Evolutionary conservation across 2,888 invertebrate genomes (phyloP).

Genomic region (Tuberolachnus salignus): DNA sequence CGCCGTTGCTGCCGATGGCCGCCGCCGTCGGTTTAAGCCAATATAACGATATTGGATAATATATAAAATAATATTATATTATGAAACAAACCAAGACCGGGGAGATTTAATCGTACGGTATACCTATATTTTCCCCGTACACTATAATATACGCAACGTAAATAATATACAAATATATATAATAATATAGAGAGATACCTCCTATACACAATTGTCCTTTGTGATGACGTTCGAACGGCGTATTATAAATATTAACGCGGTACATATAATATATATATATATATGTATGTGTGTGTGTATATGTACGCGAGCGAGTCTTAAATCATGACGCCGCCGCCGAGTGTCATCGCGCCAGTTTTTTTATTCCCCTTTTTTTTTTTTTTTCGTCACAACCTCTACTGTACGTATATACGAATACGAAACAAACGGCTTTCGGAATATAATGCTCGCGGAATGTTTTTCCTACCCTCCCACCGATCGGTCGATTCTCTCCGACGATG

Average conservation of each 20-base stretch:
- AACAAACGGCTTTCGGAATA: constrained; percentile 30
- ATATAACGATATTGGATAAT: no score
- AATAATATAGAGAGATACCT: constrained; percentile 45
- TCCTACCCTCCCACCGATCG: neutral
- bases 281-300: no score
- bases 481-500: neutral
- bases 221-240: constrained; percentile 46
- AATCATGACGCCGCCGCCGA: constrained; percentile 43
- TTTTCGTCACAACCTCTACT: constrained; percentile 1
- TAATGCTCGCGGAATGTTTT: constrained; percentile 30
- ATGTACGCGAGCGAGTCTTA: constrained; percentile 44
- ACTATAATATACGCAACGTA: neutral
- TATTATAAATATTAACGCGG: constrained; percentile 52
- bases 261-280: no score
- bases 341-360: constrained; percentile 52
- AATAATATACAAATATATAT: constrained; percentile 23
- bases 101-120: constrained; percentile 46
- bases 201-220: constrained; percentile 49
- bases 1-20: no score
- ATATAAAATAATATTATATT: no score
- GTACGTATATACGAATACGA: neutral
- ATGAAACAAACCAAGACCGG: constrained; percentile 16
- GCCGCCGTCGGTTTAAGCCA: no score
- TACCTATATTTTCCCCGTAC: neutral
- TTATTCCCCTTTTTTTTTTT: constrained; percentile 5